Conservation (phyloP, 2,797 vertebrate genomes). For the Meriones psammophilus region DNA sequence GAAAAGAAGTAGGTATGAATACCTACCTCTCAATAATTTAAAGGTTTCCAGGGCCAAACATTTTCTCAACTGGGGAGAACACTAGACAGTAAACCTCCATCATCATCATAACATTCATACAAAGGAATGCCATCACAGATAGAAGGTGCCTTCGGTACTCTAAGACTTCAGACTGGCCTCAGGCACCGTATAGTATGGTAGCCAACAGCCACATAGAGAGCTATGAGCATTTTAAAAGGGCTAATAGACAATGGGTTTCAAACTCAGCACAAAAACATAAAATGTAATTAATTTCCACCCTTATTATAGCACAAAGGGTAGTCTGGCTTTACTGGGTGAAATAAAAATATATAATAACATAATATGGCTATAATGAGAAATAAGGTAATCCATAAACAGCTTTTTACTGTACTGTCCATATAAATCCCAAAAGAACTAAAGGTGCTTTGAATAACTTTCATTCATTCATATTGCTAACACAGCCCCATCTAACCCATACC, state of each 20-base stretch:
- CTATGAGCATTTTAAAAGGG: background rate
- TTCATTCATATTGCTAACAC: background rate
- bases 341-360: slow-evolving; percentile 12
- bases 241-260: slow-evolving; percentile 12
- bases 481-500: background rate
- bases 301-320: slow-evolving; percentile 25
- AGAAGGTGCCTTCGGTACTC: background rate
- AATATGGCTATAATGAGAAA: background rate
- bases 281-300: background rate
- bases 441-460: background rate
- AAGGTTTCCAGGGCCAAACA: background rate
- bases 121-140: background rate
- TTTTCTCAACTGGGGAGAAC: background rate
- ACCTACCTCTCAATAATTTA: background rate
- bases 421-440: background rate
- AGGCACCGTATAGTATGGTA: background rate
- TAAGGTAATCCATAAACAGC: background rate
- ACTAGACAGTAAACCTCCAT: background rate
- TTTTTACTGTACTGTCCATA: background rate
- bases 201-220: background rate
- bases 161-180: background rate
- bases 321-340: background rate
- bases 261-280: slow-evolving; percentile 48
- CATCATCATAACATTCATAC: background rate
- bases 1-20: background rate